A percentile compares a stretch with the other conserved stretches of the same genome.
phyloP scores from a whole-genome alignment of 2,888 invertebrate genomes.

The Acanthosepion esculentum region DNA sequence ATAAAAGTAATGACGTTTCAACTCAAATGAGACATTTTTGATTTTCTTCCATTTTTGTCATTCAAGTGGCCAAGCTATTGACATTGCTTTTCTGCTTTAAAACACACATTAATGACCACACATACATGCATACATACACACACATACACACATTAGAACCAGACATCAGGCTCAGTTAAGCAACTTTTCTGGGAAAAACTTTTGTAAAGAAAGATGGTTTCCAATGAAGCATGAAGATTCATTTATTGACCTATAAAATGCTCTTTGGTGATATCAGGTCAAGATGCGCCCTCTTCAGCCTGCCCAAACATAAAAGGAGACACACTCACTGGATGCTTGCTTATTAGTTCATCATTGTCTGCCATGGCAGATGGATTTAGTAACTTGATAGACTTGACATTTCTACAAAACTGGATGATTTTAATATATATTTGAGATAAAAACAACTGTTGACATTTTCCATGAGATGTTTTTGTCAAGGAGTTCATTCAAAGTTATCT shows the following conservation, averaged over 20 bases:
- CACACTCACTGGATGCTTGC: not conserved
- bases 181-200: not conserved
- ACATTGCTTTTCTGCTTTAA: too few species aligned
- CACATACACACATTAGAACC: not conserved
- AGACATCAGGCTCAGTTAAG: not conserved
- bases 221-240: constrained; percentile 4
- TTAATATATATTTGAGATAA: constrained; percentile 33
- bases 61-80: not conserved
- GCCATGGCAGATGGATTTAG: not conserved
- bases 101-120: too few species aligned
- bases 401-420: not conserved
- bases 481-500: not conserved
- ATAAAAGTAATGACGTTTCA: too few species aligned
- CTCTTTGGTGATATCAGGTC: not conserved
- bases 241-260: not conserved
- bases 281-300: not conserved
- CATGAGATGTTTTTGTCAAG: not conserved
- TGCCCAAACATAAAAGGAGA: not conserved
- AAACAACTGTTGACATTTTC: not conserved
- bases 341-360: not conserved
- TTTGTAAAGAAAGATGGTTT: not conserved
- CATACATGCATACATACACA: not conserved
- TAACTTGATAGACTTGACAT: not conserved
- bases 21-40: too few species aligned
- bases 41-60: too few species aligned